phyloP scores from a whole-genome alignment of 2,113 vertebrate species.

The Benitochromis conjunctus region DNA sequence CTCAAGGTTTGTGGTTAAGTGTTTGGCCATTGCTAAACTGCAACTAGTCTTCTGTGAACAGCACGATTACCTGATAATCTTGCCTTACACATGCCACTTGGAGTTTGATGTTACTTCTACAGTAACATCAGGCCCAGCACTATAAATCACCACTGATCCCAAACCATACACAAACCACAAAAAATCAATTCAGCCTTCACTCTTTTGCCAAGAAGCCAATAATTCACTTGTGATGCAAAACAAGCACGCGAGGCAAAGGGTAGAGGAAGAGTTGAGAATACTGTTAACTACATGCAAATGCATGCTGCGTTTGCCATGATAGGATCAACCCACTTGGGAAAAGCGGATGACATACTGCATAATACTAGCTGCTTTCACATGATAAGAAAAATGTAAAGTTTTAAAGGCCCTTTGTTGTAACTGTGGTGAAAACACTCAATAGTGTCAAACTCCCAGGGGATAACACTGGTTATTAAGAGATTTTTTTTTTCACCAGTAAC shows the following conservation, averaged over 20 bases:
- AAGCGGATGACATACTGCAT: background rate
- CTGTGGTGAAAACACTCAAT: background rate
- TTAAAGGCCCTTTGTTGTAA: background rate
- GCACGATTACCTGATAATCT: background rate
- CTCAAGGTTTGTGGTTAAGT: background rate
- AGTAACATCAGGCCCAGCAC: background rate
- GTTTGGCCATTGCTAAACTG: background rate
- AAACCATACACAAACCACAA: background rate
- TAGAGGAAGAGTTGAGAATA: background rate
- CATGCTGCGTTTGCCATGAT: background rate
- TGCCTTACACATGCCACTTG: background rate
- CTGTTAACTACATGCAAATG: conserved; percentile 8
- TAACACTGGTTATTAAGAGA: background rate
- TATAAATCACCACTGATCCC: background rate
- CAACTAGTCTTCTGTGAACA: background rate
- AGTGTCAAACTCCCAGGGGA: background rate
- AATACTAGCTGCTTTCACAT: background rate
- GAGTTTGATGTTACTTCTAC: background rate
- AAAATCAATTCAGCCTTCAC: background rate
- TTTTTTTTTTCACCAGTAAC: background rate
- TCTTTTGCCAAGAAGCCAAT: background rate
- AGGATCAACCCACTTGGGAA: conserved; percentile 6
- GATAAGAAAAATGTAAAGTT: background rate
- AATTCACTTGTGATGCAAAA: conserved; percentile 1
- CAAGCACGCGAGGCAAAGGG: background rate